phyloP scores from a whole-genome alignment of 2,113 vertebrate genomes.

The Pardalotus punctatus region DNA sequence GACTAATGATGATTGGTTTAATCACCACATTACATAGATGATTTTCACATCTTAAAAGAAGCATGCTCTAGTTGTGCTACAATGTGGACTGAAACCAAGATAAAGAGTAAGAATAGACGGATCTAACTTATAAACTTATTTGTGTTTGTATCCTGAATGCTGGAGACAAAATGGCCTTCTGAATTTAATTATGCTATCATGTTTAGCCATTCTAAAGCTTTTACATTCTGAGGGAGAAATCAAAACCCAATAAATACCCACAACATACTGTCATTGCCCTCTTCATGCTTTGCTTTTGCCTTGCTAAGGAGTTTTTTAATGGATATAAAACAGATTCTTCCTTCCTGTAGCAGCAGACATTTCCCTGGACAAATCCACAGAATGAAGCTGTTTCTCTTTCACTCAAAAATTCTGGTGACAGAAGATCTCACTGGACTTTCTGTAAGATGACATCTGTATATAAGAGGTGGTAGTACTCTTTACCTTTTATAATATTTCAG shows the following conservation, averaged over 20 bases:
- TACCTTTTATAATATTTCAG: background rate
- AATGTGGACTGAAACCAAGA: background rate
- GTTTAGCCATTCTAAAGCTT: background rate
- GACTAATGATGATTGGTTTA: background rate
- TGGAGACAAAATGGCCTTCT: background rate
- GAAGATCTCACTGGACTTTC: background rate
- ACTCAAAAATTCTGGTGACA: background rate
- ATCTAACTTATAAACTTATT: background rate
- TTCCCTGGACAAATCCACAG: background rate
- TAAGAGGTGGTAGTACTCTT: background rate
- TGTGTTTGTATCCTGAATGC: background rate
- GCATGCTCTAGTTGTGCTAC: background rate
- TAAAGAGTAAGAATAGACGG: background rate
- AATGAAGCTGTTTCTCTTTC: background rate
- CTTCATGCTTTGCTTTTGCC: background rate
- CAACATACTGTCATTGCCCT: background rate
- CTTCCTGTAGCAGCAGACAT: background rate
- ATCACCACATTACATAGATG: background rate
- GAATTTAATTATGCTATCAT: background rate
- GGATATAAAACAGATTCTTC: background rate
- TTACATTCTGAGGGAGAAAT: background rate
- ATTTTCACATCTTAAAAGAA: background rate
- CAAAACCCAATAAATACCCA: background rate
- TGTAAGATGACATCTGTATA: background rate
- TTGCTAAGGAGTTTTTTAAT: background rate